Base-by-base conservation (phyloP, 2,888 invertebrate genomes). In the Elaeidobius kamerunicus region DNA sequence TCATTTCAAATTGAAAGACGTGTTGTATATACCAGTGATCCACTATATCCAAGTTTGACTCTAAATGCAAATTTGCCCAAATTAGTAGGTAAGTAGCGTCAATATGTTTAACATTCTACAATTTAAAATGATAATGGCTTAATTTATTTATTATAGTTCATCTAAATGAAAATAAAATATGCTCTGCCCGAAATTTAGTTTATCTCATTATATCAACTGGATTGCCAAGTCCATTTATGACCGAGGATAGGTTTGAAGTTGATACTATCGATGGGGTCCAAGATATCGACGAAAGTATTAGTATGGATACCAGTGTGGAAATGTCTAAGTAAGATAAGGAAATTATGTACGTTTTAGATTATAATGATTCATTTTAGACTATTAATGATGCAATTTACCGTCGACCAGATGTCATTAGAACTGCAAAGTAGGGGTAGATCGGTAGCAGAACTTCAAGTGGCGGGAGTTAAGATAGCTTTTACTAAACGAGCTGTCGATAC, bases 361-460 rank as follows among this genome's bases (percentile, higher is more conserved):
- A n/a, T n/a, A n/a, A n/a, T n/a, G n/a, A n/a, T 46, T 28, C 16
- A 9, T 48, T 19, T 19, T 49, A 77, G 83, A 61, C 76, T 90
- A 12, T 76, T 92, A 59, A 81, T 91, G 74, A 76, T 91, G 63
- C 91, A 94, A 73, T 95, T 95, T 69, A 84, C 86, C 2, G 83
- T 95, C 55, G 91, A 91, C 66, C 87, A 88, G 67, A 81, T 95
- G 80, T 88, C 91, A 0, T 73, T 92, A 2, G 91, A 91, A 77
- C 79, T 92, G 55, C 91, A 92, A 69, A 90, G 89, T 1, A 78
- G 85, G 68, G 93, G 92, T 5, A 82, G 92, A 60, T 90, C 93
- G 70, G 86, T 96, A 46, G 95, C 93, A 0, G 96, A 97, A 72
- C 77, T 96, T 51, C 94, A 95, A 75, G 91, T 96, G 20, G 84